Percentiles rank a stretch among this genome's conserved stretches.
phyloP scores from a whole-genome alignment of 2,113 vertebrate genomes.

The Oxyruncus cristatus region DNA sequence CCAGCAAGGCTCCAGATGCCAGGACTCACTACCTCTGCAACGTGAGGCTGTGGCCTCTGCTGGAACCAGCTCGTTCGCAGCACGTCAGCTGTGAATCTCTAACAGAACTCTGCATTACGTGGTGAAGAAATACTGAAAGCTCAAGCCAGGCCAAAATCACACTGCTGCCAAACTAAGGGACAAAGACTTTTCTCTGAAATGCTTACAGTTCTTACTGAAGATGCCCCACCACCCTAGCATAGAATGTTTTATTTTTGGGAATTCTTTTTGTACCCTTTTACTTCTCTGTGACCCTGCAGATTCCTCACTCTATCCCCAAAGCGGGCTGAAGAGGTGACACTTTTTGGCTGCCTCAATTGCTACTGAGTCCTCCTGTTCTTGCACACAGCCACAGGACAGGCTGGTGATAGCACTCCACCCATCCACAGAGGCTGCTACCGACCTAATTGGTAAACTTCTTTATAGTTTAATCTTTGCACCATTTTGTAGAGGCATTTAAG shows the following conservation, averaged over 20 bases:
- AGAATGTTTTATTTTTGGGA: neutral
- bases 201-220: neutral
- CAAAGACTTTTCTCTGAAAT: neutral
- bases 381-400: neutral
- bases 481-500: neutral
- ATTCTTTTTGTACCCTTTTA: neutral
- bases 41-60: neutral
- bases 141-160: neutral
- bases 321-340: fast-evolving
- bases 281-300: fast-evolving
- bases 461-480: neutral
- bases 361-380: neutral
- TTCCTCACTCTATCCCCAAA: neutral
- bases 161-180: neutral
- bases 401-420: neutral
- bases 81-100: neutral
- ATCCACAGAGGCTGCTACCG: neutral
- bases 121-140: neutral
- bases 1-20: too few species aligned
- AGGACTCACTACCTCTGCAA: neutral
- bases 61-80: neutral
- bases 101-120: neutral
- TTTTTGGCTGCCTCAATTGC: neutral
- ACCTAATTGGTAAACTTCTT: neutral
- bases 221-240: neutral